Evolutionary conservation across 2,888 invertebrate genomes (phyloP).

Genomic region (Drosophila neotestacea): DNA sequence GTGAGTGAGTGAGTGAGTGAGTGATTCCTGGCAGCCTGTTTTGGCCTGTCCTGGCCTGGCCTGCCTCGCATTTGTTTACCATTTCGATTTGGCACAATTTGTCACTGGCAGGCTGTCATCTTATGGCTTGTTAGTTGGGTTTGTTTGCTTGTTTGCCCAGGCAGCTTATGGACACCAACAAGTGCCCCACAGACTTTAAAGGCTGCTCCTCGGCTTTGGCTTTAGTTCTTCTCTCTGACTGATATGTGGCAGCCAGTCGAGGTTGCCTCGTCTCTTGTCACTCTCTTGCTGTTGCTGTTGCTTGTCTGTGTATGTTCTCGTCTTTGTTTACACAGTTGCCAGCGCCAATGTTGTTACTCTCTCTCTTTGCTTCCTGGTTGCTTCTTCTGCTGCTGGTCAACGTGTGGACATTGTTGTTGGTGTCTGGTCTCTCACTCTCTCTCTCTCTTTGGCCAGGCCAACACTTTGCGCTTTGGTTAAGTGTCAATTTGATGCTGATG

Average conservation of each 20-base stretch:
- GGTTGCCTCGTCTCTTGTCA: slow-evolving; percentile 36
- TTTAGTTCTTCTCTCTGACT: slow-evolving; percentile 50
- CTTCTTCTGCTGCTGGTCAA: slow-evolving; percentile 65
- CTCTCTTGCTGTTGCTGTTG: slow-evolving; percentile 18
- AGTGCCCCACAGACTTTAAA: slow-evolving; percentile 70
- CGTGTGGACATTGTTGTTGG: slow-evolving; percentile 49
- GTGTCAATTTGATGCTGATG: slow-evolving; percentile 76
- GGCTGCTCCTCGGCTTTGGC: slow-evolving; percentile 40
- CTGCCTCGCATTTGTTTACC: slow-evolving; percentile 73
- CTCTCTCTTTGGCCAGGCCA: slow-evolving; percentile 16
- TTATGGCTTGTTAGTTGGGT: slow-evolving; percentile 81
- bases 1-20: slow-evolving; percentile 23
- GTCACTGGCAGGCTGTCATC: slow-evolving; percentile 80
- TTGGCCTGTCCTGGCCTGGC: too few relatives aligned
- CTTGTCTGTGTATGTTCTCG: slow-evolving; percentile 44
- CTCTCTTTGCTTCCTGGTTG: slow-evolving; percentile 44
- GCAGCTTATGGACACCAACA: slow-evolving; percentile 81
- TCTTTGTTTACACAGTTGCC: slow-evolving; percentile 74
- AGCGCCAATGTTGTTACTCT: slow-evolving; percentile 37
- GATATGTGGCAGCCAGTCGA: slow-evolving; percentile 67
- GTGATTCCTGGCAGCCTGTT: slow-evolving; percentile 8
- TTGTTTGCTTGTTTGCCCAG: slow-evolving; percentile 80
- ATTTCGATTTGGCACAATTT: slow-evolving; percentile 81
- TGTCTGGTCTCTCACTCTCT: slow-evolving; percentile 15
- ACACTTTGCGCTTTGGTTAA: slow-evolving; percentile 67